Evolutionary conservation across 2,797 vertebrate species (phyloP).

Genomic region (Gallirallus australis): DNA sequence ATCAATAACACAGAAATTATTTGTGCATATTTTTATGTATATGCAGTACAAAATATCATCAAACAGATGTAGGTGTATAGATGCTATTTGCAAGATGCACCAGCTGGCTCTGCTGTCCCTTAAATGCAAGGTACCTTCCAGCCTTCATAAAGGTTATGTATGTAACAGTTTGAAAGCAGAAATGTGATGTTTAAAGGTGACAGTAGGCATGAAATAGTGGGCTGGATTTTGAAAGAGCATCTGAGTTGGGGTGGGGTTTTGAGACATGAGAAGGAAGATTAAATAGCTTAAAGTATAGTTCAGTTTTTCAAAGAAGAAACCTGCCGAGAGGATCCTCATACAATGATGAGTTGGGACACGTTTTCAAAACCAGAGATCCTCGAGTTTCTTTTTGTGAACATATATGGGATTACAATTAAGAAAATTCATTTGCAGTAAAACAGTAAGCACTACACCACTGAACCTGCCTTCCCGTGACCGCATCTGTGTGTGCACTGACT

Average conservation of each 20-base stretch:
- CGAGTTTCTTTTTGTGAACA: neutral
- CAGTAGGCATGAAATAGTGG: constrained; percentile 5
- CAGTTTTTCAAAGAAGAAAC: neutral
- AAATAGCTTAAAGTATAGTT: neutral
- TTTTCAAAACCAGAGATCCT: neutral
- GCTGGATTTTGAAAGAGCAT: constrained; percentile 8
- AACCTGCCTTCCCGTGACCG: neutral
- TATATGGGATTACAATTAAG: neutral
- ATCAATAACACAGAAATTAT: neutral
- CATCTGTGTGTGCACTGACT: neutral
- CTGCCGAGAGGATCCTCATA: neutral
- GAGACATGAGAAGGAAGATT: neutral
- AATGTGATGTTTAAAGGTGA: constrained; percentile 21
- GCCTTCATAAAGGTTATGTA: constrained; percentile 14
- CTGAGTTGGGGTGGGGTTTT: neutral
- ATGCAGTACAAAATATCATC: neutral
- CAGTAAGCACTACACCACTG: neutral
- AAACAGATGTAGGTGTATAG: constrained; percentile 60
- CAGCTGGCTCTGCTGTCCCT: constrained; percentile 60
- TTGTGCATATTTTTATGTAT: neutral
- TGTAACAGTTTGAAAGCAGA: constrained; percentile 41
- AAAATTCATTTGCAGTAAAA: neutral
- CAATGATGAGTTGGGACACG: neutral
- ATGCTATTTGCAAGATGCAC: constrained; percentile 41
- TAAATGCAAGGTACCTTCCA: neutral